Conservation (phyloP, 2,888 invertebrate species). For the Campopleginae sp. region DNA sequence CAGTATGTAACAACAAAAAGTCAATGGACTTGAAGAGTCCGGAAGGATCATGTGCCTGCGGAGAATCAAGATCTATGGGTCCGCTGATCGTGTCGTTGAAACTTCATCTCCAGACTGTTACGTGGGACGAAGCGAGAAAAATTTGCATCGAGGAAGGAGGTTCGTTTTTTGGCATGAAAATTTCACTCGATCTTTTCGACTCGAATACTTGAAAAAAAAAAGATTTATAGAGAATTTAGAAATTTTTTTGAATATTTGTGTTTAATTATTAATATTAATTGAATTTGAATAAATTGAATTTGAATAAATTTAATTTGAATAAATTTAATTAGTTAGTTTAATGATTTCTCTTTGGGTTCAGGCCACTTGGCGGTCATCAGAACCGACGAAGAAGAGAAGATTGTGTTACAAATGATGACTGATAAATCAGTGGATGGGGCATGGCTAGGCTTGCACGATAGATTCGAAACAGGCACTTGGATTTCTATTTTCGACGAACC, state of each 20-base stretch:
- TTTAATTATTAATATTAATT: too few species aligned
- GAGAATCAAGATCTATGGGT: constrained; percentile 29
- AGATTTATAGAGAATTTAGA: neutral
- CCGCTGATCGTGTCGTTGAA: constrained; percentile 58
- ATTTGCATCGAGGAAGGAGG: constrained; percentile 68
- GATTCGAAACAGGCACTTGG: constrained; percentile 67
- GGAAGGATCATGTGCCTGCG: constrained; percentile 10
- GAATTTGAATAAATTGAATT: neutral
- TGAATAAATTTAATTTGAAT: too few species aligned
- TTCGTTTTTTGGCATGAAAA: constrained; percentile 22
- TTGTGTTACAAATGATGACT: constrained; percentile 56
- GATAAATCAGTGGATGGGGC: constrained; percentile 46
- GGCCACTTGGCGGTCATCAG: constrained; percentile 66
- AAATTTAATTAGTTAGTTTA: neutral
- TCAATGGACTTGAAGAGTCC: constrained; percentile 9
- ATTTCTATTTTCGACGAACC: constrained; percentile 61
- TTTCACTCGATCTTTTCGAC: neutral
- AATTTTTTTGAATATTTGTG: too few species aligned
- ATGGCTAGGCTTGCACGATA: constrained; percentile 70
- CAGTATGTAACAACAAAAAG: constrained; percentile 19
- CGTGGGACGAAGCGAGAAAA: constrained; percentile 66
- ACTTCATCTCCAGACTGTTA: constrained; percentile 39
- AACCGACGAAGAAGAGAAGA: constrained; percentile 65
- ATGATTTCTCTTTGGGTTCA: constrained; percentile 20
- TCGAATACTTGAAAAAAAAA: neutral